A percentile compares a stretch with the other conserved stretches of the same genome.
These are phyloP conservation scores for Apteryx owenii DNA, from an alignment of 2,113 vertebrate species.

Conservation along the genomic window DNA sequence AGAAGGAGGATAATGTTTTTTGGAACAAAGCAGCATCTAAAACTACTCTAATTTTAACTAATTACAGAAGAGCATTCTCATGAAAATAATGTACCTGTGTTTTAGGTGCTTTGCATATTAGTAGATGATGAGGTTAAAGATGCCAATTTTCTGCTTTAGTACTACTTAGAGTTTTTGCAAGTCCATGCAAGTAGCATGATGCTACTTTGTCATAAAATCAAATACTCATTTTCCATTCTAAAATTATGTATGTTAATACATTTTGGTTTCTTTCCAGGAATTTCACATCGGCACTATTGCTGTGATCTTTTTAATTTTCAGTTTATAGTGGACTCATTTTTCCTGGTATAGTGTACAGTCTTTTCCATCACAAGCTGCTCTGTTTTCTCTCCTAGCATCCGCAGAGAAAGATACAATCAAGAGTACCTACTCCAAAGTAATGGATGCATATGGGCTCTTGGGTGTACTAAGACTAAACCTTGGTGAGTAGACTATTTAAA, in stretches of 20 bases:
- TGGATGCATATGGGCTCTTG: conserved; percentile 95
- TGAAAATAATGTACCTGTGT: neutral
- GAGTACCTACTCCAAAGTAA: conserved; percentile 88
- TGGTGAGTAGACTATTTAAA: conserved; percentile 80
- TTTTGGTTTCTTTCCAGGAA: neutral
- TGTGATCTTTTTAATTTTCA: neutral
- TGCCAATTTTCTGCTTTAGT: neutral
- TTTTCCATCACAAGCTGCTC: neutral
- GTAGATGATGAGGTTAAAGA: neutral
- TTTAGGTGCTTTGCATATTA: neutral
- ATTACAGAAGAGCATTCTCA: neutral
- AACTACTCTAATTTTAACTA: neutral
- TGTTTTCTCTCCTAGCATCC: conserved; percentile 71
- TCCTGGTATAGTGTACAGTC: rapidly evolving
- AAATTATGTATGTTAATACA: neutral
- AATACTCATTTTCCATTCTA: neutral
- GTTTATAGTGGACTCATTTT: neutral
- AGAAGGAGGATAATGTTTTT: neutral
- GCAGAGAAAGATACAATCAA: conserved; percentile 97
- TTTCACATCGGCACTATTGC: rapidly evolving
- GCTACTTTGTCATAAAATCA: neutral
- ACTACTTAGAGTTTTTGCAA: neutral
- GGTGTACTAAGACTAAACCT: conserved; percentile 95
- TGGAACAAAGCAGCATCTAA: neutral
- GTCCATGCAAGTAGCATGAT: neutral